A percentile compares a stretch with the other conserved stretches of the same genome.
These are phyloP conservation scores for Sciurus vulgaris DNA, from an alignment of 2,797 vertebrate genomes.

Conservation along the genomic window DNA sequence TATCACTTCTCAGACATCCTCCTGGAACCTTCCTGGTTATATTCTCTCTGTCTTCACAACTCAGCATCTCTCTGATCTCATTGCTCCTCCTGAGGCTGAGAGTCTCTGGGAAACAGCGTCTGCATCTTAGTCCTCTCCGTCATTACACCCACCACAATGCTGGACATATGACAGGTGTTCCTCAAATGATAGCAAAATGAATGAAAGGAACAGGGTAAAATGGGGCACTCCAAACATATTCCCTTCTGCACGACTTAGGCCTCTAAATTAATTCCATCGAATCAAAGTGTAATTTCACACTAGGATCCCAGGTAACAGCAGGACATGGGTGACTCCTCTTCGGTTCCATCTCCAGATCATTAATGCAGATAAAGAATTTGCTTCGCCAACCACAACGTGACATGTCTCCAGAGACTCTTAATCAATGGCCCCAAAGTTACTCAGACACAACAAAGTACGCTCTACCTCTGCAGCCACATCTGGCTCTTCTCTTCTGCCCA, in stretches of 20 bases:
- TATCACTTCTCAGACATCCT: neutral
- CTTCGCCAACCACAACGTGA: neutral
- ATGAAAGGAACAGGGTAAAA: neutral
- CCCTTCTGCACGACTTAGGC: neutral
- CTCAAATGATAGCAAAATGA: neutral
- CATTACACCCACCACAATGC: neutral
- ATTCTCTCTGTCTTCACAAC: neutral
- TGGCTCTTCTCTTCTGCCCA: slow-evolving; percentile 12
- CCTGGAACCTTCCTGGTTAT: neutral
- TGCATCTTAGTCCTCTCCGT: neutral
- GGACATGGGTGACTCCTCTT: neutral
- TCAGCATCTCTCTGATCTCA: neutral
- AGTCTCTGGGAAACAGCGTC: neutral
- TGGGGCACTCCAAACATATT: fast-evolving
- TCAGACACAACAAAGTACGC: neutral
- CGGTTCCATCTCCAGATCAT: neutral
- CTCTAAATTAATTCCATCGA: neutral
- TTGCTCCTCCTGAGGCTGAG: fast-evolving
- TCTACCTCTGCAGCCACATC: neutral
- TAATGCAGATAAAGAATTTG: slow-evolving; percentile 21
- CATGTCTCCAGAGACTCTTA: slow-evolving; percentile 49
- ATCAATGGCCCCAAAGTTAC: neutral
- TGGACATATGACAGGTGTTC: neutral
- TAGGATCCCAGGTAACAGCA: neutral
- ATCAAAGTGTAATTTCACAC: neutral